Percentiles rank a stretch among this genome's conserved stretches.
These are phyloP conservation scores for Erythrolamprus reginae DNA, from an alignment of 2,113 vertebrate genomes.

Conservation along the genomic window DNA sequence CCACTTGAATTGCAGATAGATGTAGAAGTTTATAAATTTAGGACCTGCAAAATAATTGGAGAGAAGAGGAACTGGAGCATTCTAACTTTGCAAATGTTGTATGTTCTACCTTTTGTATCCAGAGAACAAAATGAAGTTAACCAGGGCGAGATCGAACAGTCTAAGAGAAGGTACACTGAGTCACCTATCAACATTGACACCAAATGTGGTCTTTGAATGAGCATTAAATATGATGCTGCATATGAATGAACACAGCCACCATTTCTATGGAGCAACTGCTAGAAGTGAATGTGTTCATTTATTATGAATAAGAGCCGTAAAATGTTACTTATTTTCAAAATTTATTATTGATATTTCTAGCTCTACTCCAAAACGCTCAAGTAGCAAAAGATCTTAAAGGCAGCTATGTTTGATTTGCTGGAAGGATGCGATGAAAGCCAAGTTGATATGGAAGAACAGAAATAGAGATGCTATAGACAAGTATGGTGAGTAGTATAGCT, in stretches of 20 bases:
- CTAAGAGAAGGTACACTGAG: background rate
- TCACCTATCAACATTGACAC: background rate
- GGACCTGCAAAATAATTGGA: background rate
- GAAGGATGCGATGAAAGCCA: background rate
- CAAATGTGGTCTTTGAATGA: background rate
- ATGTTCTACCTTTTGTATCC: background rate
- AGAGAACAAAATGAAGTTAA: background rate
- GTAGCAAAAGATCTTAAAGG: background rate
- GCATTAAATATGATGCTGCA: background rate
- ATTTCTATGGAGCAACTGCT: background rate
- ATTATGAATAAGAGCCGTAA: background rate
- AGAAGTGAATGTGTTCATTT: background rate
- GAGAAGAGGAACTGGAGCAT: background rate
- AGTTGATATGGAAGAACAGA: background rate
- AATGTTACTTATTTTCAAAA: background rate
- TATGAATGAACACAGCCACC: background rate
- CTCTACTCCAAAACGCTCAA: background rate
- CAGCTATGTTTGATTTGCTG: background rate
- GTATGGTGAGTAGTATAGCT: background rate
- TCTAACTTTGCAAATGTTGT: background rate
- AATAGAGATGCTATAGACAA: background rate
- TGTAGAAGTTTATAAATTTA: background rate
- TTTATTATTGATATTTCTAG: background rate
- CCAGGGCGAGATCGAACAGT: background rate
- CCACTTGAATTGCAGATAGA: background rate